A percentile compares a stretch with the other conserved stretches of the same genome.
Conservation (phyloP, 2,888 invertebrate species). For the Pherbina coryleti region DNA sequence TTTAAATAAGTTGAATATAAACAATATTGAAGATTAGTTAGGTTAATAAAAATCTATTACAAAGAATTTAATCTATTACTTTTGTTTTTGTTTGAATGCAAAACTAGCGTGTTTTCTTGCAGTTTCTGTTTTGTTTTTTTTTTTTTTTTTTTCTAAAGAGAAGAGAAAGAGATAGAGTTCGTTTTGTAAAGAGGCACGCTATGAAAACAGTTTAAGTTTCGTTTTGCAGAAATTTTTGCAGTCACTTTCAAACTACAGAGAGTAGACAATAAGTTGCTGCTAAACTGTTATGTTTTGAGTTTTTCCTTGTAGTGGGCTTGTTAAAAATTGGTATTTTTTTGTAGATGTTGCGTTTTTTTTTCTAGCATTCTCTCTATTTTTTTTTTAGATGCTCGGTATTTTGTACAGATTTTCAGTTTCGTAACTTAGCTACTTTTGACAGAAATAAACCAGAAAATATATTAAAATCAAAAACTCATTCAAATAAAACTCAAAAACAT, state of each 20-base stretch:
- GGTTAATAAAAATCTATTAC: neutral
- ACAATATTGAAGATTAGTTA: neutral
- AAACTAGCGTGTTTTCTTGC: neutral
- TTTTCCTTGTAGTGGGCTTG: constrained; percentile 1
- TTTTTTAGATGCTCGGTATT: neutral
- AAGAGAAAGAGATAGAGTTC: constrained; percentile 29
- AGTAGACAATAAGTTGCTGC: neutral
- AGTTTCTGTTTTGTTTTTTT: too few species aligned
- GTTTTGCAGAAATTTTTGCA: constrained; percentile 20
- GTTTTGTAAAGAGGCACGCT: neutral
- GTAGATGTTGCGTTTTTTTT: constrained; percentile 9
- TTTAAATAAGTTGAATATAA: neutral
- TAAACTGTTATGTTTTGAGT: constrained; percentile 5
- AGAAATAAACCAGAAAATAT: neutral
- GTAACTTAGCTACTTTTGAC: too few species aligned
- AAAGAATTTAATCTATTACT: neutral
- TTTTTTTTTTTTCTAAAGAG: constrained; percentile 10
- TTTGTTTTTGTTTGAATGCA: neutral
- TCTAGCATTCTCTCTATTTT: constrained; percentile 13
- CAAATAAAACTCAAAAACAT: neutral
- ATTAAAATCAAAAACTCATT: neutral
- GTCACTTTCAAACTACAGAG: neutral
- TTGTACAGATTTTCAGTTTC: too few species aligned
- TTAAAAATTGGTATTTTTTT: constrained; percentile 22
- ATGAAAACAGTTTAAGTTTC: neutral